phyloP scores from a whole-genome alignment of 2,888 invertebrate genomes.

The Parnassius glacialis region DNA sequence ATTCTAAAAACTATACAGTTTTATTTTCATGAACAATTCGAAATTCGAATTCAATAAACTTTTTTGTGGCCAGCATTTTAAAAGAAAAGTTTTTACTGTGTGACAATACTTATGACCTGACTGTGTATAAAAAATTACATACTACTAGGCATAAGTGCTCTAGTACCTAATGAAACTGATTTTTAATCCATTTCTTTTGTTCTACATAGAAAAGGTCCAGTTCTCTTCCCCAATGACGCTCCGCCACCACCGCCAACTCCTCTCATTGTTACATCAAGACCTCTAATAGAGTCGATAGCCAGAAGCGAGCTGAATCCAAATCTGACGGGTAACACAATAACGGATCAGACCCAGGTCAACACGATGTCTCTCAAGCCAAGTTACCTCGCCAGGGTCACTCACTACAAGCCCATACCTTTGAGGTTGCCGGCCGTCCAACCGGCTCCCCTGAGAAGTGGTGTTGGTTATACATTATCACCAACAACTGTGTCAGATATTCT shows the following conservation, averaged over 20 bases:
- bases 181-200: constrained; percentile 15
- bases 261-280: constrained; percentile 67
- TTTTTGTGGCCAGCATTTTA: too few relatives aligned
- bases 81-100: too few relatives aligned
- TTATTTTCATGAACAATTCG: too few relatives aligned
- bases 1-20: too few relatives aligned
- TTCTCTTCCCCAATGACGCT: constrained; percentile 55
- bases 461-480: constrained; percentile 5
- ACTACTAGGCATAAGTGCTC: too few relatives aligned
- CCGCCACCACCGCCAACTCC: constrained; percentile 59
- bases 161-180: background rate
- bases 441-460: background rate
- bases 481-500: constrained; percentile 1
- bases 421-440: background rate
- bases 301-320: constrained; percentile 56
- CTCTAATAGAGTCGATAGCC: constrained; percentile 62
- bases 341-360: constrained; percentile 43
- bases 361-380: constrained; percentile 40
- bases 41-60: too few relatives aligned
- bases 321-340: constrained; percentile 41
- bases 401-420: constrained; percentile 38
- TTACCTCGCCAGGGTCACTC: constrained; percentile 40
- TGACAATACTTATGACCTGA: too few relatives aligned
- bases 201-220: constrained; percentile 67
- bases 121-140: too few relatives aligned